Evolutionary conservation across 2,113 vertebrate species (phyloP).

Genomic region (Muntiacus reevesi): DNA sequence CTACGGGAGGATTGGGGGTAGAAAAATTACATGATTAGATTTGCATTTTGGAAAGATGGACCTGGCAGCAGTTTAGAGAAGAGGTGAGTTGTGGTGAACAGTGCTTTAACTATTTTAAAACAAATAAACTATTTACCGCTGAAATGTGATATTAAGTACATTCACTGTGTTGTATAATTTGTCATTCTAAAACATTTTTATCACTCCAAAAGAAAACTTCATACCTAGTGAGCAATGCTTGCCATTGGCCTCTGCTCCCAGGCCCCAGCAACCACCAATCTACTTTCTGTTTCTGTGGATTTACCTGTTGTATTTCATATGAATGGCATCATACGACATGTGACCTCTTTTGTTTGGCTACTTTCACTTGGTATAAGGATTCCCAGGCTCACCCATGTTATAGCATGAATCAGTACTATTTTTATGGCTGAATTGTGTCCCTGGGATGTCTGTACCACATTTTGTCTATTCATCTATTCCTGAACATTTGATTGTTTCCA

Average conservation of each 20-base stretch:
- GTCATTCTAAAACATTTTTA: background rate
- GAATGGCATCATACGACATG: background rate
- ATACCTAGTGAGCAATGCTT: background rate
- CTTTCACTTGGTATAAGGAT: background rate
- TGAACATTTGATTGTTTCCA: background rate
- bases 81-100: background rate
- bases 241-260: background rate
- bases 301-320: background rate
- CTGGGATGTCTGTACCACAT: background rate
- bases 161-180: background rate
- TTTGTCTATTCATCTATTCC: background rate
- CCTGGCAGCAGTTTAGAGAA: background rate
- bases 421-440: background rate
- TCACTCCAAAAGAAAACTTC: background rate
- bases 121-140: background rate
- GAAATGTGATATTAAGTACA: background rate
- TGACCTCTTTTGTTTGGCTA: background rate
- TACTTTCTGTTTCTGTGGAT: background rate
- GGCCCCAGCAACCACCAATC: background rate
- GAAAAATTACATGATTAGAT: background rate
- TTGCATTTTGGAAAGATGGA: background rate
- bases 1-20: background rate
- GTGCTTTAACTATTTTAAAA: background rate
- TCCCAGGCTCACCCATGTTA: background rate
- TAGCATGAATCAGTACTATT: background rate